Evolutionary conservation across 2,888 invertebrate genomes (phyloP).

Genomic region (Tetragonisca angustula): DNA sequence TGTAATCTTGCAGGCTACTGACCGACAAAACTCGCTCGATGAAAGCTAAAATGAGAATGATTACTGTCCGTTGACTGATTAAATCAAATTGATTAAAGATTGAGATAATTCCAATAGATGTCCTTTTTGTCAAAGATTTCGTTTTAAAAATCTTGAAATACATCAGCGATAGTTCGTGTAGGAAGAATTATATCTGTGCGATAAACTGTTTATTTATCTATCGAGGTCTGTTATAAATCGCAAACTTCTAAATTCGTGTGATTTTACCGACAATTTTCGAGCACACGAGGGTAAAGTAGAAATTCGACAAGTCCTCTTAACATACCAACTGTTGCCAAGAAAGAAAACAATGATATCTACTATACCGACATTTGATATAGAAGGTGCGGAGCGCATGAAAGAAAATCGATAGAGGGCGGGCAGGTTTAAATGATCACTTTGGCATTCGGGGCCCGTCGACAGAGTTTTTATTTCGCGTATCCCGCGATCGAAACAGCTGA

Average conservation of each 20-base stretch:
- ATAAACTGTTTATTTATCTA: background rate
- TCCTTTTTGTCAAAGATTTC: background rate
- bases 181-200: background rate
- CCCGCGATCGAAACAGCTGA: constrained; percentile 16
- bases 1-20: constrained; percentile 12
- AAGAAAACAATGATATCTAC: background rate
- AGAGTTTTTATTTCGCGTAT: constrained; percentile 52
- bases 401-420: constrained; percentile 50
- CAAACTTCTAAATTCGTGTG: background rate
- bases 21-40: constrained; percentile 4
- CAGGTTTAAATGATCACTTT: constrained; percentile 35
- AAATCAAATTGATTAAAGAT: background rate
- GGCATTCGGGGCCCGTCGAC: constrained; percentile 16
- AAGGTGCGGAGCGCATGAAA: too few relatives aligned
- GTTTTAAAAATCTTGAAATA: background rate
- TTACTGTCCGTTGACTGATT: background rate
- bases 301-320: background rate
- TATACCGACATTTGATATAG: background rate
- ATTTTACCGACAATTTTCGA: background rate
- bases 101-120: too few relatives aligned
- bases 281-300: background rate
- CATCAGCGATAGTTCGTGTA: background rate
- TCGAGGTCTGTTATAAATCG: background rate
- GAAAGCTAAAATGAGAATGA: background rate
- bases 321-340: background rate